Base-by-base conservation (phyloP, 2,888 invertebrate species). In the Macrophya alboannulata region DNA sequence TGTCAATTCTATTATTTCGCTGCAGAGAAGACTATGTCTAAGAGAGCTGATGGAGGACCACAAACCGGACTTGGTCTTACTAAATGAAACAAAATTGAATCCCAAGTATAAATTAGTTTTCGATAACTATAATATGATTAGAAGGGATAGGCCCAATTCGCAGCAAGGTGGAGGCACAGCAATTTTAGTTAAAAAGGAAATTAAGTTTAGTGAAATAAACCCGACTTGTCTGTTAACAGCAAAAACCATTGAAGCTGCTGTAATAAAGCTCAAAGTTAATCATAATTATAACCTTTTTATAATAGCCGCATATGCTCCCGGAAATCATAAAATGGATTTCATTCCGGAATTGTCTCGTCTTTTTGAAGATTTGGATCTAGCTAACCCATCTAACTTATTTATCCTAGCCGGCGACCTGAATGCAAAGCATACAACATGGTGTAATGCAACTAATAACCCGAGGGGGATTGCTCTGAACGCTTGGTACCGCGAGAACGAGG, bases 321-420 rank as follows among this genome's bases (percentile, higher is more conserved):
- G 84, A 1, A 86, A 68, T 2, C 68, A 71, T 4, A 86, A 85
- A 37, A 85, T 68, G 59, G 81, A 85, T 21, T 88, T 89, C 9
- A 87, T 87, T 9, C 4, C 12, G 0, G 88, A 88, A 84, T 40
- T 89, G 0, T 6, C 37, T 0, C 43, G 87, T 0, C n/a, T n/a
- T n/a, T 87, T 86, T 6, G 10, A 65, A 0, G 21, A 65, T 0
- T 68, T 87, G 1, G 55, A 87, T 0, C 45, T 88, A 0, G 43
- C 55, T 0, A 0, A 55, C 1, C n/a, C 0, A 85, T 85, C 2
- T n/a, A 83, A 85, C 9, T 87, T 82, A 8, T 89, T 77, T 12
- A 21, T 88, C 0, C 10, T 89, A 9, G 88, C 88, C 0, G 87
- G 89, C 0, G 89, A 89, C 15, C n/a, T 87, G 9, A 88, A 89